Base-by-base conservation (phyloP, 2,113 vertebrate species). In the Willisornis vidua region DNA sequence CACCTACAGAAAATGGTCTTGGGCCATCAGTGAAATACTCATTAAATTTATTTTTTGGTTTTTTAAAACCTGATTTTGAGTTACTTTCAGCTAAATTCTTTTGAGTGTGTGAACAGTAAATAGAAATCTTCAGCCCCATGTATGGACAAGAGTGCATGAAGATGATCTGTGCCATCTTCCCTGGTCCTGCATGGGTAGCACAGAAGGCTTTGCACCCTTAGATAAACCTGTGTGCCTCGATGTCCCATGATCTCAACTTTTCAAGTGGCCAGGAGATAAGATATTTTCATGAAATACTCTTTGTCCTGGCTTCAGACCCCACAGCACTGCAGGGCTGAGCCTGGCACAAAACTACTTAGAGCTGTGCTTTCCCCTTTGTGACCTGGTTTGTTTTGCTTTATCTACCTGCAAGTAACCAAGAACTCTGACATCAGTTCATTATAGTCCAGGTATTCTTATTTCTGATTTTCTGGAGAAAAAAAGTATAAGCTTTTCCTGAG, bases 121-220 rank as follows among this genome's bases (percentile, higher is more conserved):
- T 48, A 0, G 0, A 77, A 58, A 31, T 49, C 43, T 45, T 73
- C 58, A 71, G 39, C n/a, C 39, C 7, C 7, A 2, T 0, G 0
- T 41, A 26, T 4, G 19, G 48, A 45, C 8, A 19, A 19, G 73
- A 23, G 12, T 51, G 22, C 7, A 8, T 20, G 20, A 28, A 19
- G 25, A 29, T 43, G 31, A 8, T 14, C 83, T 63, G 14, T 4
- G 3, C 31, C 8, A 7, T 25, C 41, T 22, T 73, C 29, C 7
- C 3, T 9, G 9, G 6, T 58, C n/a, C 24, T 65, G 37, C 41
- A 71, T 31, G 19, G 7, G 41, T 37, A 10, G 51, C 14, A 23
- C n/a, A 48, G 59, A 41, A 6, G 3, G 35, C 16, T 83, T 31
- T 72, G 18, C 4, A 4, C 28, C 29, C 28, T 85, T 67, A 45